A percentile compares a stretch with the other conserved stretches of the same genome.
Evolutionary conservation across 2,888 invertebrate species (phyloP).

Genomic region (Plebejus melissa): DNA sequence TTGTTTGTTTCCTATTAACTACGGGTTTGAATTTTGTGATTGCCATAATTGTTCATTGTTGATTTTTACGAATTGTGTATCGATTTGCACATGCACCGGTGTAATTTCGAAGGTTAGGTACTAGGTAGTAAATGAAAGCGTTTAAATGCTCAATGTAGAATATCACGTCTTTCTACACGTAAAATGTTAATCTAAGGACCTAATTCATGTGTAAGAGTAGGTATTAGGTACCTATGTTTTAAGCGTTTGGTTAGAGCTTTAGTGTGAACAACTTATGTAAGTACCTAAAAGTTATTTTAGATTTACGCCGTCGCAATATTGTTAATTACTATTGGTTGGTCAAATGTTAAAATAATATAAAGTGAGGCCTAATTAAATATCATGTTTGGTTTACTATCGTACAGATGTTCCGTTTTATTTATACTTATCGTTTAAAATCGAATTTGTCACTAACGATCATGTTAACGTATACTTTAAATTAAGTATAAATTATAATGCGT

Average conservation of each 20-base stretch:
- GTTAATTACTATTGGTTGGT: neutral
- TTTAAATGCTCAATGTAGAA: slow-evolving; percentile 66
- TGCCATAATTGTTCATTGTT: slow-evolving; percentile 74
- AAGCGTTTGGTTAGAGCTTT: slow-evolving; percentile 16
- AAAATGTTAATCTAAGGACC: slow-evolving; percentile 7
- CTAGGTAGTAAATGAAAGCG: slow-evolving; percentile 44
- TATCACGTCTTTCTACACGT: slow-evolving; percentile 25
- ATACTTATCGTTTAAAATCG: neutral
- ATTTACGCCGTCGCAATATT: neutral
- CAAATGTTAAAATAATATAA: neutral
- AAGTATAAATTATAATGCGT: slow-evolving; percentile 37
- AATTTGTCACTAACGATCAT: slow-evolving; percentile 31
- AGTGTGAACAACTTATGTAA: neutral
- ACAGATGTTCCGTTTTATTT: neutral
- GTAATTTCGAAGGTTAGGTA: slow-evolving; percentile 49
- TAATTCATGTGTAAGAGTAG: neutral
- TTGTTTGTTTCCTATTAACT: slow-evolving; percentile 40
- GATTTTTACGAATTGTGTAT: slow-evolving; percentile 50
- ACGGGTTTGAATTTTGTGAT: slow-evolving; percentile 65
- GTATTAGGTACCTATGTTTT: neutral
- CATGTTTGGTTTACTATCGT: neutral
- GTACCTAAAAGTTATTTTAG: slow-evolving; percentile 17
- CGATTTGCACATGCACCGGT: slow-evolving; percentile 69
- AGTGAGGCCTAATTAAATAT: neutral
- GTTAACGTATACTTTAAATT: slow-evolving; percentile 39